Evolutionary conservation across 2,888 invertebrate genomes (phyloP).

Genomic region (Platypus cylindrus): DNA sequence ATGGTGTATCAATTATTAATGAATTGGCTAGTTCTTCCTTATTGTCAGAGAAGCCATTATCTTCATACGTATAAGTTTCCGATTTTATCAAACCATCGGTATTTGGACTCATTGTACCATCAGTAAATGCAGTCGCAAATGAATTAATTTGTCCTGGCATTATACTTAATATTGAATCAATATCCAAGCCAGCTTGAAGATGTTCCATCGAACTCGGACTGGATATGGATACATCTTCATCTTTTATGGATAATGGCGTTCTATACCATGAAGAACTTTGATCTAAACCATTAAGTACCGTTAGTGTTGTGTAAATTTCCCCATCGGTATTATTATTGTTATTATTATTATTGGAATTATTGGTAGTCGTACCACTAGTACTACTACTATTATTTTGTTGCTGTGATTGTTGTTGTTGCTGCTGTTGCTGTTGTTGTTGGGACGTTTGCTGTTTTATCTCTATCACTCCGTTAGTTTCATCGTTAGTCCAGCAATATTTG

Average conservation of each 20-base stretch:
- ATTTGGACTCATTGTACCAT: slow-evolving; percentile 41
- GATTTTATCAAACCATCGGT: slow-evolving; percentile 54
- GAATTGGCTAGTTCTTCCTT: slow-evolving; percentile 41
- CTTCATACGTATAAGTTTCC: slow-evolving; percentile 63
- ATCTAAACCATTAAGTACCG: slow-evolving; percentile 68
- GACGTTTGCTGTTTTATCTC: slow-evolving; percentile 17
- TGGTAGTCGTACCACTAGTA: slow-evolving; percentile 17
- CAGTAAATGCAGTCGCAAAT: slow-evolving; percentile 45
- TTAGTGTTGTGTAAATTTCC: slow-evolving; percentile 74
- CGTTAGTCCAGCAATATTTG: slow-evolving; percentile 70
- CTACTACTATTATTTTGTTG: too few species aligned
- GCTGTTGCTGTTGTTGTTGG: slow-evolving; percentile 32
- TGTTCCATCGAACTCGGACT: slow-evolving; percentile 46
- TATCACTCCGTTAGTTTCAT: slow-evolving; percentile 41
- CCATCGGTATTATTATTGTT: slow-evolving; percentile 54
- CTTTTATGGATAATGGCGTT: slow-evolving; percentile 51
- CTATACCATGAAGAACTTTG: slow-evolving; percentile 37
- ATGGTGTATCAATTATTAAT: slow-evolving; percentile 39
- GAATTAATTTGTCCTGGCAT: slow-evolving; percentile 50
- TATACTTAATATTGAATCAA: slow-evolving; percentile 68
- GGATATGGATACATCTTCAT: slow-evolving; percentile 50
- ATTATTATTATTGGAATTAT: slow-evolving; percentile 23
- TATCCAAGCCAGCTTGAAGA: slow-evolving; percentile 50
- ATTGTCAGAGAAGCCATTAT: slow-evolving; percentile 59
- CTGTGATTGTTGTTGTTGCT: too few species aligned